Base-by-base conservation (phyloP, 2,113 vertebrate genomes). In the Chamaea fasciata region DNA sequence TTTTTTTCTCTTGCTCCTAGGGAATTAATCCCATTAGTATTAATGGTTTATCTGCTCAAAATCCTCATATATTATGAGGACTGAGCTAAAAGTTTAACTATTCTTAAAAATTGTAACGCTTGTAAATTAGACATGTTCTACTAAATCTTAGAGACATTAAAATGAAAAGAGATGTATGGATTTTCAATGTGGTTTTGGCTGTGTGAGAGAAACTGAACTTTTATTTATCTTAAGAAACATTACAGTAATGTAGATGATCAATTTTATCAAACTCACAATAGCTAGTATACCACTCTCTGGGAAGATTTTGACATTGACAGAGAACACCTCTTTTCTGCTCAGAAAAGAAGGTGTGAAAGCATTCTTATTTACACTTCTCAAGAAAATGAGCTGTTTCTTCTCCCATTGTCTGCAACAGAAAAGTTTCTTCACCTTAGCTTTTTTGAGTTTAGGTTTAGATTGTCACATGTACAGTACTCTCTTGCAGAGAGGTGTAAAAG, bases 11-110 rank as follows among this genome's bases (percentile, higher is more conserved):
- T 86, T 87, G 75, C 42, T 92, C 9, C 85, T 55, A 73, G 68
- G 55, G 42, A 92, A 93, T 90, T 86, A 90, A 92, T 94, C 63
- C 50, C 71, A 55, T 88, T 81, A 92, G 76, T 88, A 90, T 90
- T 93, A 95, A 89, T 63, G 87, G 68, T 55, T 94, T 63, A 81
- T 83, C 92, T 95, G 50, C 71, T 83, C 77, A 74, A 92, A 83
- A 86, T 81, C 35, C 71, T 93, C 8, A 3, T 47, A 41, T 49
- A 83, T 74, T 93, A 80, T 73, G 59, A 83, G 64, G 75, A 81
- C 20, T 12, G 35, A 92, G 52, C 71, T 81, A 59, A 83, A 92
- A 93, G 55, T 96, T 89, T 74, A 94, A 81, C 75, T 74, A 26
- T 75, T 86, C 47, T 53, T 46, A 93, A 84, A 83, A 86, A 83